Evolutionary conservation across 2,888 invertebrate species (phyloP), one percentile per base, ranked within the genome.

Genomic region (Loripinus fragilis): DNA sequence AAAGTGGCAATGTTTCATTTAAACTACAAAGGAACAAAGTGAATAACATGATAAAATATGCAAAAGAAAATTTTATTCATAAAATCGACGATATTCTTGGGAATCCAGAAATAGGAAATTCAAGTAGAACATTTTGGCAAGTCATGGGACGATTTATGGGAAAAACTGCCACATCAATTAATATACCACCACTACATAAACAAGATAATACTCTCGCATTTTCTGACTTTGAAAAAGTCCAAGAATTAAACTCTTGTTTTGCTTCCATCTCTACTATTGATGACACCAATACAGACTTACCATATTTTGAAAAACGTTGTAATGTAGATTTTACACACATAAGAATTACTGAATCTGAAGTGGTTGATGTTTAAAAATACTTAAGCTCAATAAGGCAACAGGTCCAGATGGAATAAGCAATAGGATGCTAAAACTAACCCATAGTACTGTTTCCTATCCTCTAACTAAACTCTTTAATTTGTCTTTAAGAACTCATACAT

Each of bases 391-490:
- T 33, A 72, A 72, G 23, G 72, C 65, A 2, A 33, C 28, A 1
- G 72, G 45, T 20, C 72, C 64, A 0, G 72, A 72, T 45, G 12
- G 20, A 3, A 65, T 65, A 12, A 72, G 72, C n/a, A n/a, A n/a
- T n/a, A n/a, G n/a, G n/a, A n/a, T n/a, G n/a, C n/a, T n/a, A n/a
- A n/a, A n/a, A n/a, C n/a, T n/a, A n/a, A n/a, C n/a, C n/a, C n/a
- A n/a, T n/a, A n/a, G n/a, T n/a, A n/a, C n/a, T n/a, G n/a, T n/a
- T n/a, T n/a, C n/a, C n/a, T n/a, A n/a, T n/a, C n/a, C n/a, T n/a
- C n/a, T n/a, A n/a, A n/a, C n/a, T n/a, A n/a, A n/a, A n/a, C n/a
- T n/a, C n/a, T n/a, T n/a, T n/a, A n/a, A n/a, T n/a, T n/a, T n/a
- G n/a, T n/a, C n/a, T n/a, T n/a, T n/a, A n/a, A n/a, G n/a, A n/a